Evolutionary conservation across 64 coral and sea anemone genomes (phyloP), one percentile per base, ranked within the genome.

Genomic region (Cladopsammia gracilis): DNA sequence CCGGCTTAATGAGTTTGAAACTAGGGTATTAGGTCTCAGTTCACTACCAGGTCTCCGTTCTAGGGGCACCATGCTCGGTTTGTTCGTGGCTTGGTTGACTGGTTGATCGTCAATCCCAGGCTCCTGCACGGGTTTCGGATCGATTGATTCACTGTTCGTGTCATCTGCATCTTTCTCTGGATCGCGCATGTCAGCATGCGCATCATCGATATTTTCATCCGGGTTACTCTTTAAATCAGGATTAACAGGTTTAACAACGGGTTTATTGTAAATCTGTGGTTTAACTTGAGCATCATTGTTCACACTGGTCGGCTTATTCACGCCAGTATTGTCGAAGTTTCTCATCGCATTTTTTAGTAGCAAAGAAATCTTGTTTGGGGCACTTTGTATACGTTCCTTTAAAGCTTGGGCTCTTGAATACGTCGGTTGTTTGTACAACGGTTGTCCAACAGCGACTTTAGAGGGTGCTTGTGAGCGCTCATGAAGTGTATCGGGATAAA

Each of bases 401-500:
- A 53, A 4, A 8, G 62, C 7, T 23, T 65, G 80, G 1, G 72
- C 18, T n/a, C 19, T 75, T 48, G 45, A n/a, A 14, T 20, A 64
- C 44, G 59, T 52, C 53, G 9, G 59, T 47, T 1, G 48, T 50
- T 49, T 67, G 87, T 11, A 83, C 16, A 89, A 77, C 22, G 92
- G 92, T 44, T 82, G 57, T 44, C 92, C 92, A 26, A 94, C 92
- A 68, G 78, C 44, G 25, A 94, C 92, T 16, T 25, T 45, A 11
- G 18, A 34, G 0, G 8, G 16, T n/a, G 43, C 18, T 12, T 83
- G 60, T 65, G 61, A 83, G 60, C 80, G 60, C 8, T 66, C 60
- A 49, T 83, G 80, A 83, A 83, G 34, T 66, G 60, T 48, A 47
- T 49, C 26, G 25, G 80, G 80, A 20, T 83, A 83, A 62, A 83